A percentile compares a stretch with the other conserved stretches of the same genome.
Evolutionary conservation across 2,113 vertebrate genomes (phyloP).

Genomic region (Ammodytes dubius): DNA sequence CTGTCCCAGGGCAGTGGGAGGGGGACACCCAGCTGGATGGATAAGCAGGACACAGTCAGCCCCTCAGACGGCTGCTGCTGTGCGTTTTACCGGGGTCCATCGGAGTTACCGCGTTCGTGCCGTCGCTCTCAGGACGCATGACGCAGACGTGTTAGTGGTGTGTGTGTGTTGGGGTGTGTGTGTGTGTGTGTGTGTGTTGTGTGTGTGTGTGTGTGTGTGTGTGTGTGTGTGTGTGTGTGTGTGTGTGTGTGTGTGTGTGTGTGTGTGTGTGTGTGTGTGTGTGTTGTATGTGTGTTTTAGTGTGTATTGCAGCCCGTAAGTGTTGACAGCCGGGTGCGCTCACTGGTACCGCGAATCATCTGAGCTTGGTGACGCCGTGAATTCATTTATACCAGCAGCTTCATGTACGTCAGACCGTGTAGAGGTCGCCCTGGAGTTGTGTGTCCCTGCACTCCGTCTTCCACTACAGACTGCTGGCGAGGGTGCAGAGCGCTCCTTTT

Average conservation of each 20-base stretch:
- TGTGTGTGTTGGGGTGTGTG: conserved; percentile 18
- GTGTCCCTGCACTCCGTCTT: conserved; percentile 75
- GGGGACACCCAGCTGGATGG: conserved; percentile 33
- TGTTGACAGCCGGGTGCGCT: conserved; percentile 74
- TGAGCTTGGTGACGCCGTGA: conserved; percentile 81
- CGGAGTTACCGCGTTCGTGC: conserved; percentile 71
- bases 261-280: conserved; percentile 13
- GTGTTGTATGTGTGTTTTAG: conserved; percentile 4
- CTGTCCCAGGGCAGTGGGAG: conserved; percentile 59
- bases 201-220: conserved; percentile 25
- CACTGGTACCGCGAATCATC: conserved; percentile 79
- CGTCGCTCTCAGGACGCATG: conserved; percentile 82
- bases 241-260: conserved; percentile 15
- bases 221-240: conserved; percentile 30
- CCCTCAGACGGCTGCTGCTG: conserved; percentile 64
- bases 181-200: conserved; percentile 40
- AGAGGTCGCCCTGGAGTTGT: conserved; percentile 77
- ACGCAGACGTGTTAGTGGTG: conserved; percentile 72
- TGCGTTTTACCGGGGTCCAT: conserved; percentile 75
- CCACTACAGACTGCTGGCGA: conserved; percentile 55
- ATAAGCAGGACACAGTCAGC: conserved; percentile 68
- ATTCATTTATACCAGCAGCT: conserved; percentile 84
- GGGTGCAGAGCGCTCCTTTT: conserved; percentile 7
- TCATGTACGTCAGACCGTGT: conserved; percentile 82
- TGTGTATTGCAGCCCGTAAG: conserved; percentile 50